Base-by-base conservation (phyloP, 2,113 vertebrate species). In the Himantopus leucocephalus region DNA sequence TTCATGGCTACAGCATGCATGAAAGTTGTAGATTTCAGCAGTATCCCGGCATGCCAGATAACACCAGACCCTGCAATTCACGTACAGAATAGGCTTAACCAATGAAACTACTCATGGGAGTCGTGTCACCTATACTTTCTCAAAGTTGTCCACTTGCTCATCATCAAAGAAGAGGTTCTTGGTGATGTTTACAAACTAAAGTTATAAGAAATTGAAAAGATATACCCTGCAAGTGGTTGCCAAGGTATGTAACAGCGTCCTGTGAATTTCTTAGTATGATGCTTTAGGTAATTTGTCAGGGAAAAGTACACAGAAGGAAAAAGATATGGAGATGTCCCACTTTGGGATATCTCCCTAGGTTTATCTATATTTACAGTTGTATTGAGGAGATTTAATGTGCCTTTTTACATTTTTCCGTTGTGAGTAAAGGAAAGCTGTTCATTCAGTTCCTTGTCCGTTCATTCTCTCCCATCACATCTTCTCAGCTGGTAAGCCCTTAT, bases 1-100 rank as follows among this genome's bases (percentile, higher is more conserved):
- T 75, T 76, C 1, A 6, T 67, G 16, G 4, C 26, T 41, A 60
- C 8, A 10, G 4, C 52, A 6, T 8, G 0, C 10, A 32, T 3
- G 2, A 5, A n/a, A 52, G 3, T 10, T 70, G 6, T 10, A 17
- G 37, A 53, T 77, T 84, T 90, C 50, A 74, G 10, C 12, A 50
- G 12, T 32, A 29, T 71, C 5, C 6, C 71, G 1, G 1, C 15
- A 26, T 22, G 27, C 30, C 4, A 16, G 2, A 4, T 71, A 22
- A 45, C 23, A 39, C 19, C 5, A 55, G 18, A 53, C 62, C 34
- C 27, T 47, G 18, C 16, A 67, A 10, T 43, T 85, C 6, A 24
- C 17, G 3, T 52, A 32, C 9, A 60, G 13, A 74, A 21, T 34
- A 47, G 2, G 13, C 10, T 17, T 62, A 47, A 48, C 24, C 18